Evolutionary conservation across 1,140 invertebrate genomes (phyloP).

Genomic region (Hesperophylax magnus): DNA sequence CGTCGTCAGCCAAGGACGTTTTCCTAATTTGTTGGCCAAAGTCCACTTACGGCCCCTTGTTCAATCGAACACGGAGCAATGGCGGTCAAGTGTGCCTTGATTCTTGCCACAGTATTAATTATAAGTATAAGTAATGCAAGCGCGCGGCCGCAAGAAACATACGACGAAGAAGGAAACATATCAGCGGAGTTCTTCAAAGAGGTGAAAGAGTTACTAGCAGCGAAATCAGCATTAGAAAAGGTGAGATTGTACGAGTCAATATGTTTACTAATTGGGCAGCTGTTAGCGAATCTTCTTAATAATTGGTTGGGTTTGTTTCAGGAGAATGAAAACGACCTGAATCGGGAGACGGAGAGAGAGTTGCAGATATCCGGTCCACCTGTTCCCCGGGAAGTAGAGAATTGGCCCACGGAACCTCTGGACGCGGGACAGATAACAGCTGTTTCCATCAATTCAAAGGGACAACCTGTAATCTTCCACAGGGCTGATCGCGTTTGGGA

Average conservation of each 20-base stretch:
- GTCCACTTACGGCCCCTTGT: slow-evolving; percentile 10
- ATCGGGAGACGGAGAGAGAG: slow-evolving; percentile 42
- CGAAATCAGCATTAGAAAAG: slow-evolving; percentile 52
- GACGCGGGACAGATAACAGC: slow-evolving; percentile 89
- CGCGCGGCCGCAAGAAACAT: slow-evolving; percentile 41
- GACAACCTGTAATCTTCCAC: slow-evolving; percentile 91
- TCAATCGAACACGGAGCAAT: slow-evolving; percentile 35
- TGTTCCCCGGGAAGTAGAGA: slow-evolving; percentile 75
- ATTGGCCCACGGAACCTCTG: slow-evolving; percentile 78
- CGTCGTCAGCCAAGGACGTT: slow-evolving; percentile 26
- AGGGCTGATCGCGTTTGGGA: slow-evolving; percentile 87
- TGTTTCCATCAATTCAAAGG: slow-evolving; percentile 84
- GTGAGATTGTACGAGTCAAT: slow-evolving; percentile 11
- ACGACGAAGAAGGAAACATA: slow-evolving; percentile 22
- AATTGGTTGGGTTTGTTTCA: slow-evolving; percentile 31
- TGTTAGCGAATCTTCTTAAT: neutral
- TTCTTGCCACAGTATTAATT: slow-evolving; percentile 36
- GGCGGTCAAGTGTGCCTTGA: slow-evolving; percentile 37
- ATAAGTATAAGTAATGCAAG: neutral
- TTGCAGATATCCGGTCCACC: slow-evolving; percentile 46
- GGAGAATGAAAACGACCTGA: slow-evolving; percentile 50
- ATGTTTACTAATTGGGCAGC: slow-evolving; percentile 26
- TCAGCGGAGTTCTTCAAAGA: slow-evolving; percentile 59
- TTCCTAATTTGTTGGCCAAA: slow-evolving; percentile 25
- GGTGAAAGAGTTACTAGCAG: slow-evolving; percentile 59